These are phyloP conservation scores for Cynopterus sphinx DNA, from an alignment of 2,797 vertebrate species.

Conservation along the genomic window DNA sequence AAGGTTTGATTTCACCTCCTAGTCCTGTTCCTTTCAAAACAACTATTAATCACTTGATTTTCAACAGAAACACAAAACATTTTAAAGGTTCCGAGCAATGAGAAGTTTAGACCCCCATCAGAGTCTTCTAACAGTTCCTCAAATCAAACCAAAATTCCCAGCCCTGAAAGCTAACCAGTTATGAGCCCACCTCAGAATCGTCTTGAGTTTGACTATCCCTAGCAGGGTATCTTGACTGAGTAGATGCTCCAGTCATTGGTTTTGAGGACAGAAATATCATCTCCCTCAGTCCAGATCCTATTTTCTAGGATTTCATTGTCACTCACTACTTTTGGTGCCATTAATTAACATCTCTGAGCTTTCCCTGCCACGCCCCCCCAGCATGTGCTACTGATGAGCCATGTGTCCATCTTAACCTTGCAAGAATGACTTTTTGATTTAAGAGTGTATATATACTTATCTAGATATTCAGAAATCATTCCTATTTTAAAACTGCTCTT, in stretches of 20 bases:
- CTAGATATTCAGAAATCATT: constrained; percentile 13
- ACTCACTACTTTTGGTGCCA: neutral
- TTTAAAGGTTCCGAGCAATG: neutral
- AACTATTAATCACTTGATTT: neutral
- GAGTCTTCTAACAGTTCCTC: neutral
- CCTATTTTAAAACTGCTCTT: neutral
- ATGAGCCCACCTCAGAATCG: neutral
- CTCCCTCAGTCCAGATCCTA: neutral
- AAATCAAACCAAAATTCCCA: neutral
- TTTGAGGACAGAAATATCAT: neutral
- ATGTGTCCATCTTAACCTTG: neutral
- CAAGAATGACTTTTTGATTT: neutral
- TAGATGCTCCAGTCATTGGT: neutral
- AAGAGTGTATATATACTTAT: neutral
- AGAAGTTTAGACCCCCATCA: neutral
- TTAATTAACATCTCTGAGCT: neutral
- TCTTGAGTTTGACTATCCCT: neutral
- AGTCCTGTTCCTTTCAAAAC: constrained; percentile 38
- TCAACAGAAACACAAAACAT: constrained; percentile 42
- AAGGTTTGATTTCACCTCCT: constrained; percentile 48
- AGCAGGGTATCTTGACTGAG: neutral
- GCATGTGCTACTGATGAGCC: neutral
- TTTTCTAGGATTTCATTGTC: neutral
- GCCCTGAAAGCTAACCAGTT: neutral
- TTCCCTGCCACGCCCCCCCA: too few relatives aligned